Conservation (phyloP, 2,888 invertebrate species). For the Ashinkailepas kermadecensis region DNA sequence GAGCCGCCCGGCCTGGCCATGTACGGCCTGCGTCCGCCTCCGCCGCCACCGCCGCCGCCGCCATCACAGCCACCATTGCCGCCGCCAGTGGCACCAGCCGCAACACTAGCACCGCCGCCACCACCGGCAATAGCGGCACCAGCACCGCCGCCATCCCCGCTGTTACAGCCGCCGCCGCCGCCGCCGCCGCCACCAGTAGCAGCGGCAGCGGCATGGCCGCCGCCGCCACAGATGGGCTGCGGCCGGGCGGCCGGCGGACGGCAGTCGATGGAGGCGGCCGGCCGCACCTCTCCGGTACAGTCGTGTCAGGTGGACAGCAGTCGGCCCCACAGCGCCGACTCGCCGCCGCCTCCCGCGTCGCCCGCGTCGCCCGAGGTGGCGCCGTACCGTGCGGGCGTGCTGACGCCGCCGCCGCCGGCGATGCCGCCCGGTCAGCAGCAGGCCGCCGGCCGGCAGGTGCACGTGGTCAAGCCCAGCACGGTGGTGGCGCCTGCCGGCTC, state of each 20-base stretch:
- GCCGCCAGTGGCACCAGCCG: neutral
- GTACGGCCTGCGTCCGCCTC: neutral
- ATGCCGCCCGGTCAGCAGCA: neutral
- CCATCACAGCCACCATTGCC: neutral
- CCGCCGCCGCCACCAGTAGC: neutral
- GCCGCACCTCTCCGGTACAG: neutral
- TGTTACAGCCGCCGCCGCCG: neutral
- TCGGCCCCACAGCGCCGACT: neutral
- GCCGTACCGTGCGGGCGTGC: neutral
- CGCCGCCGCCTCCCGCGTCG: neutral
- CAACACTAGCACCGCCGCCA: neutral
- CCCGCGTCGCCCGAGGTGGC: neutral
- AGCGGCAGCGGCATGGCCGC: neutral
- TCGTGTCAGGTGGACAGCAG: conserved; percentile 23
- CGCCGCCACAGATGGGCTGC: neutral
- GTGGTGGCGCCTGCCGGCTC: conserved; percentile 33
- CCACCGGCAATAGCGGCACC: neutral
- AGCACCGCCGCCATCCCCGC: neutral
- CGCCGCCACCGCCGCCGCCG: neutral
- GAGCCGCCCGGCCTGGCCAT: neutral
- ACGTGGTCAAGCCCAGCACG: neutral
- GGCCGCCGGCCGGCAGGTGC: neutral
- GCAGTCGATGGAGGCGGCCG: neutral
- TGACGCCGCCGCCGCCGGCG: neutral
- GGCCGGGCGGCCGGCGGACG: neutral